These are phyloP conservation scores for Macrophya annulata DNA, from an alignment of 2,888 invertebrate species.

Conservation along the genomic window DNA sequence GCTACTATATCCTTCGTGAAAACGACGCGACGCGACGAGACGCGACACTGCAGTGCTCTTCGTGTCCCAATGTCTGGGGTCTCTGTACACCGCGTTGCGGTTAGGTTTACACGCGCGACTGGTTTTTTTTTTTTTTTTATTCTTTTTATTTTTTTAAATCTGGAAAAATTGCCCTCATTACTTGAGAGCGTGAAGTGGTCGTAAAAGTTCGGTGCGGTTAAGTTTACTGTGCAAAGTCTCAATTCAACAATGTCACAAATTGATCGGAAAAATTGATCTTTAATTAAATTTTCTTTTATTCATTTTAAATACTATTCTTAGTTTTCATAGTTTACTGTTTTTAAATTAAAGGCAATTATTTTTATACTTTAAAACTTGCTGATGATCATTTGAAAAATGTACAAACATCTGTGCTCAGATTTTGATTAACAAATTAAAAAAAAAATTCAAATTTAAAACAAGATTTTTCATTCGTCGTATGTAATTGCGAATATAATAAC, in stretches of 20 bases:
- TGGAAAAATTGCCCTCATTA: conserved; percentile 51
- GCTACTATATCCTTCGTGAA: conserved; percentile 25
- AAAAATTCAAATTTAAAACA: not conserved
- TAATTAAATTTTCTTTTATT: not conserved
- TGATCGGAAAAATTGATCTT: not conserved
- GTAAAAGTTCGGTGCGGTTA: conserved; percentile 33
- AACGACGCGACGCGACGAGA: conserved; percentile 20
- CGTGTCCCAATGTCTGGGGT: conserved; percentile 34
- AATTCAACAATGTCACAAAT: conserved; percentile 4
- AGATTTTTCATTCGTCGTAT: not conserved
- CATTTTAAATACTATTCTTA: not conserved
- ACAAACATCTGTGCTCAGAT: not conserved
- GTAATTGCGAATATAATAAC: not conserved
- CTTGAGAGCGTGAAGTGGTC: conserved; percentile 34
- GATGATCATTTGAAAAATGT: too few species aligned
- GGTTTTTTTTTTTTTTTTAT: not conserved
- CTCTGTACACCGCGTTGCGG: conserved; percentile 40
- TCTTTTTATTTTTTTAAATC: not conserved
- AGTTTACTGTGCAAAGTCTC: conserved; percentile 38
- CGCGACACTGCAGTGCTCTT: not conserved
- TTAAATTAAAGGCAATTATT: not conserved
- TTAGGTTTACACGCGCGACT: conserved; percentile 37
- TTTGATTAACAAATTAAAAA: not conserved
- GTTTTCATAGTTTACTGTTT: not conserved
- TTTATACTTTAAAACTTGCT: not conserved